These are phyloP conservation scores for Clavelina lepadiformis DNA, from an alignment of 23 tunicate species.

Conservation along the genomic window DNA sequence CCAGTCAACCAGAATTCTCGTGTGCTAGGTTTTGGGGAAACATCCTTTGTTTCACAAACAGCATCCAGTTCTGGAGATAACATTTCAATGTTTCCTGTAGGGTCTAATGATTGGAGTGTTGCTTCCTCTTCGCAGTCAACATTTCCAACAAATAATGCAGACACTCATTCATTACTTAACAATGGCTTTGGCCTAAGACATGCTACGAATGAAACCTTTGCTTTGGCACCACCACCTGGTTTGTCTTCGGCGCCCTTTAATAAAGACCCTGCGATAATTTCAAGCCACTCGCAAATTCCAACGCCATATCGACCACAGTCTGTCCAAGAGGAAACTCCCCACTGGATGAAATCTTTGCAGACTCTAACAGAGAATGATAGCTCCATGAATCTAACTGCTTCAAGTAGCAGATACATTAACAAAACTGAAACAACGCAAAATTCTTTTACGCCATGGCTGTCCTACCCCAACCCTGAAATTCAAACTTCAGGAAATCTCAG, in stretches of 20 bases:
- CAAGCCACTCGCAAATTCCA: constrained; percentile 28
- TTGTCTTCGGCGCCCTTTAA: constrained; percentile 12
- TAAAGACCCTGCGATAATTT: constrained; percentile 77
- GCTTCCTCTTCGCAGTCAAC: neutral
- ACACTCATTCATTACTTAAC: constrained; percentile 9
- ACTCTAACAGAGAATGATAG: constrained; percentile 56
- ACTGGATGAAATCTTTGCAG: constrained; percentile 89
- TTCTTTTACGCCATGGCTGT: constrained; percentile 26
- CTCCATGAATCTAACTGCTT: constrained; percentile 15
- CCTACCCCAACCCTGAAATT: constrained; percentile 11
- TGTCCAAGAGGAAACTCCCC: constrained; percentile 66
- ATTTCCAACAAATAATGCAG: too few species aligned
- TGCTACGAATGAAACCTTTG: too few species aligned
- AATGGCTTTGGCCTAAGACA: constrained; percentile 26
- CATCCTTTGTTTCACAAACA: too few species aligned
- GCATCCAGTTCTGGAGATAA: too few species aligned
- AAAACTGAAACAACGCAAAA: constrained; percentile 9
- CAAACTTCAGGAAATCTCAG: neutral
- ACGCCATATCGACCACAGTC: constrained; percentile 23
- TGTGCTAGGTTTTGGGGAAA: too few species aligned
- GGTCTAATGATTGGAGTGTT: constrained; percentile 18
- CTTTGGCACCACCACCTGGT: constrained; percentile 59
- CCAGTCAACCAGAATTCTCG: too few species aligned
- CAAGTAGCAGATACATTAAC: neutral
- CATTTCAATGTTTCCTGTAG: constrained; percentile 3